Base-by-base conservation (phyloP, 2,113 vertebrate genomes). In the Potamarius usumacintae region DNA sequence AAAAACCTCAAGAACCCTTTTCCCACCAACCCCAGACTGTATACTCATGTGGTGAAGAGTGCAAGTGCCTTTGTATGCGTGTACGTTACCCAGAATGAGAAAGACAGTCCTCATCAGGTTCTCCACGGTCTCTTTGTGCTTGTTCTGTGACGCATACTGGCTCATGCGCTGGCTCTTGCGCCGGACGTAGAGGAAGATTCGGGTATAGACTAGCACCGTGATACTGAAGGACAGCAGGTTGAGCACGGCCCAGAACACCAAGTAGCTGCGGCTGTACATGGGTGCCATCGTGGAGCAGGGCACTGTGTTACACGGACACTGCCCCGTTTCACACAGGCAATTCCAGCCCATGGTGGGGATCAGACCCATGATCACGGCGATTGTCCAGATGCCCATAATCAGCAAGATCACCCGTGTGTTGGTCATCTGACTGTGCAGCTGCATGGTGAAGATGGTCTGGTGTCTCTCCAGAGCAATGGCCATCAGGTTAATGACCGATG, bases 71-170 rank as follows among this genome's bases (percentile, higher is more conserved):
- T 53, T 12, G 15, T 25, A 10, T 42, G n/a, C 7, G 14, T 71
- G 27, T 1, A 15, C 5, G 27, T 98, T 96, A 99, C 98, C 98
- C 92, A 99, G 93, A 57, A 99, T 97, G 89, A 97, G 95, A 94
- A 97, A 96, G 89, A 99, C 97, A 0, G 98, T 99, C 95, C 98
- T 99, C 97, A 99, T 98, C 18, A 99, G 96, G 94, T 96, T 97
- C 86, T 98, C 89, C 22, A 99, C 97, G 0, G 97, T 97, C 93
- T 95, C 96, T 69, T 92, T 95, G 90, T 96, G 95, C 87, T 95
- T 96, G 55, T 94, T 94, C 89, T 97, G 97, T 5, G 94, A 94
- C 0, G 97, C 98, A 10, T 97, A 97, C 91, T 98, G 96, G 0
- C 96, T 96, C 27, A 98, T 98, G 87, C 98, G 94, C 88, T 96